Evolutionary conservation across 2,113 vertebrate species (phyloP).

Genomic region (Hippocampus guttulatus): DNA sequence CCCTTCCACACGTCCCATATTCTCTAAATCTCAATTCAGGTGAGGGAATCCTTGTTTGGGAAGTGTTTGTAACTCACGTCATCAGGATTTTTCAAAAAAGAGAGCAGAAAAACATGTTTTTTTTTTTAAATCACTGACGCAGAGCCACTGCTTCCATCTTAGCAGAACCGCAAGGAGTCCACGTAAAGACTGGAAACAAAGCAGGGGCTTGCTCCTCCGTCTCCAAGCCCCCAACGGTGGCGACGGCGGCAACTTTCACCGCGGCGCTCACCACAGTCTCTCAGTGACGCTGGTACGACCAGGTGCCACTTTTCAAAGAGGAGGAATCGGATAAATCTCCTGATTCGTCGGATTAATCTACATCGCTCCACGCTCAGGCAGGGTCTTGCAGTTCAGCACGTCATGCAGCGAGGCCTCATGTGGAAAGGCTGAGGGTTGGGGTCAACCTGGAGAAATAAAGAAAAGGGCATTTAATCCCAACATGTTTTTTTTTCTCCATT

Average conservation of each 20-base stretch:
- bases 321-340: conserved; percentile 65
- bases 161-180: conserved; percentile 36
- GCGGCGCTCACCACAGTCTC: conserved; percentile 28
- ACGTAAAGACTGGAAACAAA: conserved; percentile 27
- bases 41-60: conserved; percentile 44
- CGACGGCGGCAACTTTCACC: conserved; percentile 25
- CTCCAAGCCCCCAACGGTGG: conserved; percentile 48
- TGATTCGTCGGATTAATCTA: conserved; percentile 46
- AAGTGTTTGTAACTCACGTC: conserved; percentile 31
- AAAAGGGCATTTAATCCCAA: background rate
- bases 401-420: conserved; percentile 89
- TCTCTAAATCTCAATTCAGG: conserved; percentile 33
- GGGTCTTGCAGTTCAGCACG: conserved; percentile 76
- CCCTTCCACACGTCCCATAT: conserved; percentile 32
- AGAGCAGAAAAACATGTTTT: background rate
- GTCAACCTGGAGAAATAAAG: conserved; percentile 75
- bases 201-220: conserved; percentile 26
- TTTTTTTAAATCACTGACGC: conserved; percentile 41
- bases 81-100: background rate
- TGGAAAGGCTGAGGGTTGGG: conserved; percentile 77
- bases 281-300: conserved; percentile 33
- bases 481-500: background rate
- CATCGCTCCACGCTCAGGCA: conserved; percentile 21
- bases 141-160: conserved; percentile 31
- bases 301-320: conserved; percentile 55